Conservation (phyloP, 2,888 invertebrate species). For the Conus canariensis region DNA sequence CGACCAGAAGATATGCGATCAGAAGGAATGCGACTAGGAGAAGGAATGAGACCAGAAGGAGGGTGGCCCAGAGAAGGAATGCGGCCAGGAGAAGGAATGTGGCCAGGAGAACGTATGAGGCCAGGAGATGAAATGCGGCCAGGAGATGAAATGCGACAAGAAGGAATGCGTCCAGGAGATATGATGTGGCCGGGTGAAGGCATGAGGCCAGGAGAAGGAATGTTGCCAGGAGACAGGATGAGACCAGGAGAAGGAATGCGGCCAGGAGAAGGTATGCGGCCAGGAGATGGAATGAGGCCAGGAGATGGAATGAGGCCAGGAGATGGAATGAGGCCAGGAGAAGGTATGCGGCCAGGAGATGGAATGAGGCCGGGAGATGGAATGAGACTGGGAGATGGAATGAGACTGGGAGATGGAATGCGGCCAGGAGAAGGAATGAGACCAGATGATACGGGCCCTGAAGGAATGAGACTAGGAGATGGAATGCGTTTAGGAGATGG, state of each 20-base stretch:
- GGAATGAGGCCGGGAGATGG: neutral
- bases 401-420: neutral
- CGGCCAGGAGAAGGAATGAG: neutral
- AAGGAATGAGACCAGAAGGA: neutral
- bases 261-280: neutral
- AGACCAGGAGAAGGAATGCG: conserved; percentile 10
- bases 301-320: neutral
- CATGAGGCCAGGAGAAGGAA: neutral
- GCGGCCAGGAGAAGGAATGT: neutral
- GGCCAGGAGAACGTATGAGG: neutral
- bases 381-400: neutral
- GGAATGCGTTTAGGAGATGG: conserved; percentile 7
- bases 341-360: neutral
- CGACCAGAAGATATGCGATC: neutral
- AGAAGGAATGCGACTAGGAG: neutral
- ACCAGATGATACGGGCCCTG: neutral
- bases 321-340: neutral
- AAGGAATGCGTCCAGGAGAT: neutral
- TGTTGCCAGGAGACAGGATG: neutral
- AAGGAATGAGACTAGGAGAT: conserved; percentile 5
- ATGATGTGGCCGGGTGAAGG: neutral
- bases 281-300: neutral
- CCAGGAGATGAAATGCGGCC: neutral
- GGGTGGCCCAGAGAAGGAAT: neutral
- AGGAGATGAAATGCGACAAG: neutral